These are phyloP conservation scores for Lacerta agilis DNA, from an alignment of 2,797 vertebrate genomes.

Conservation along the genomic window DNA sequence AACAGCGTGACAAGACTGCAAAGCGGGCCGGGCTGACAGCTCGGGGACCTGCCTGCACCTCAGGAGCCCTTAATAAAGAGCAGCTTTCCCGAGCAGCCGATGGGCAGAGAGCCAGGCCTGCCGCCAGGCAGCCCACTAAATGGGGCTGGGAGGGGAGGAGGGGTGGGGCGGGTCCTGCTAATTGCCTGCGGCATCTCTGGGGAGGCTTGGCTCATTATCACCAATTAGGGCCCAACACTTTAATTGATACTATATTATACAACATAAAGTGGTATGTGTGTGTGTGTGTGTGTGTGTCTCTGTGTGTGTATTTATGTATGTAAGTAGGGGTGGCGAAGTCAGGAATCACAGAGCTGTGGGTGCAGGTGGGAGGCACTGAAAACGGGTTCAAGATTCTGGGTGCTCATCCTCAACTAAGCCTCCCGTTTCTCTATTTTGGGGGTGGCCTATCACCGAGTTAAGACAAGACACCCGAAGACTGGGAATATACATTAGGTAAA, in stretches of 20 bases:
- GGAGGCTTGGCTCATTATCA: slow-evolving; percentile 56
- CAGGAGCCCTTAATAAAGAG: slow-evolving; percentile 64
- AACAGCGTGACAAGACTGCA: slow-evolving; percentile 58
- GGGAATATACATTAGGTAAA: too few relatives aligned
- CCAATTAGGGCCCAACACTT: slow-evolving; percentile 55
- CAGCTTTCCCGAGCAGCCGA: slow-evolving; percentile 55
- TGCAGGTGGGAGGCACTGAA: not conserved
- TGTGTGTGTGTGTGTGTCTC: not conserved
- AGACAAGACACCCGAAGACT: too few relatives aligned
- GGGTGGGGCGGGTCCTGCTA: slow-evolving; percentile 38
- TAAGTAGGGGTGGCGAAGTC: too few relatives aligned
- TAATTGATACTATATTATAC: slow-evolving; percentile 57
- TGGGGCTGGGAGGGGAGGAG: slow-evolving; percentile 6
- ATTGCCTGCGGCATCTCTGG: slow-evolving; percentile 47
- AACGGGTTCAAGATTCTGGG: not conserved
- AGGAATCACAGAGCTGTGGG: not conserved
- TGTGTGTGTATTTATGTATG: not conserved
- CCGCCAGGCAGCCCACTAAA: not conserved
- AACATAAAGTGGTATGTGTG: not conserved
- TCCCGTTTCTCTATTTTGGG: too few relatives aligned
- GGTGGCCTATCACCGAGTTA: too few relatives aligned
- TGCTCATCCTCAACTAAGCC: too few relatives aligned
- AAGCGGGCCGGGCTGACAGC: slow-evolving; percentile 60
- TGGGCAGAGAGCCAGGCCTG: slow-evolving; percentile 40
- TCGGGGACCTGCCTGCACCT: slow-evolving; percentile 58